Percentiles rank a stretch among this genome's conserved stretches.
phyloP scores from a whole-genome alignment of 2,888 invertebrate genomes.

The Harmothoe impar region DNA sequence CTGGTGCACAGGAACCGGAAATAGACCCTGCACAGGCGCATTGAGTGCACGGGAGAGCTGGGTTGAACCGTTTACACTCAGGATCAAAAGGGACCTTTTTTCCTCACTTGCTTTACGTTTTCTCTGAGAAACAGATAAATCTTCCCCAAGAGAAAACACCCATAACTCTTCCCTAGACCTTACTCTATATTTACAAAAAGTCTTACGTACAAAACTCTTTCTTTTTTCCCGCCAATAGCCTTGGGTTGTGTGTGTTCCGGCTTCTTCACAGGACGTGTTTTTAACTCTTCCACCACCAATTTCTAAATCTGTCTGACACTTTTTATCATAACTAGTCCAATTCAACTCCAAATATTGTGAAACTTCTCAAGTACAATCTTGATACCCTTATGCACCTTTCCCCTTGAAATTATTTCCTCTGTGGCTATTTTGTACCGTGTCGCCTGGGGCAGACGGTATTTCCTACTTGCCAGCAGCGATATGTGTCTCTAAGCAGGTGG shows the following conservation, averaged over 20 bases:
- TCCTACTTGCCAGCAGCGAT: background rate
- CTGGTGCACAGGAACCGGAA: background rate
- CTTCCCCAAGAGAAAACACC: background rate
- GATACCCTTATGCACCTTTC: background rate
- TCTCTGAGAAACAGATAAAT: conserved; percentile 14
- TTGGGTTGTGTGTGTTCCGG: background rate
- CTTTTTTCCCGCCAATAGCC: background rate
- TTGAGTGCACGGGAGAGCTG: background rate
- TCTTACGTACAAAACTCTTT: background rate
- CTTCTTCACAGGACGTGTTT: background rate
- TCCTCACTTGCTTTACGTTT: background rate
- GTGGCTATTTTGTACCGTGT: background rate
- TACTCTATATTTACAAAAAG: background rate
- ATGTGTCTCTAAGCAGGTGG: conserved; percentile 29
- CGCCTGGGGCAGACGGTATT: background rate
- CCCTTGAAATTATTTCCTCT: background rate
- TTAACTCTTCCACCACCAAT: background rate
- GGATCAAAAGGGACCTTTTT: conserved; percentile 11
- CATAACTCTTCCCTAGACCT: background rate
- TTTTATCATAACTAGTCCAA: no score
- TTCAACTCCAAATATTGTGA: no score
- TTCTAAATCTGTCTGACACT: background rate
- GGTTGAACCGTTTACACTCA: background rate
- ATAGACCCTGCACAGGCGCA: background rate
- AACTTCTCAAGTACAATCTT: no score